Evolutionary conservation across 2,113 vertebrate genomes (phyloP).

Genomic region (Limnothrissa miodon): DNA sequence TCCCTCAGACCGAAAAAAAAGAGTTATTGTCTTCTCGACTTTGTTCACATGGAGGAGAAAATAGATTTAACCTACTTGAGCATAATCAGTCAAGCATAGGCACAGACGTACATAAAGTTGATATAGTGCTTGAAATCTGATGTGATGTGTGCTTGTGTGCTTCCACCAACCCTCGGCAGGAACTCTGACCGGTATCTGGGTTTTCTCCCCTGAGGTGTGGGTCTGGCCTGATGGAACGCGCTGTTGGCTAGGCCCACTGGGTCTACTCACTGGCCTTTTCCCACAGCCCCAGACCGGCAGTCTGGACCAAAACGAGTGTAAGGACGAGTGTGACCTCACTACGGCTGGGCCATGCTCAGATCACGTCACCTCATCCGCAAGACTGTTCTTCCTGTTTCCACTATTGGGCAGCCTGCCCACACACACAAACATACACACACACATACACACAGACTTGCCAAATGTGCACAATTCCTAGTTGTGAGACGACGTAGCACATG

Average conservation of each 20-base stretch:
- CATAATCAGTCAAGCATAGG: background rate
- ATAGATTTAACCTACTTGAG: background rate
- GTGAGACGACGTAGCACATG: slow-evolving; percentile 39
- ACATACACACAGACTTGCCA: background rate
- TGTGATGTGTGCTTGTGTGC: slow-evolving; percentile 28
- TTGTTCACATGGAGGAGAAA: slow-evolving; percentile 6
- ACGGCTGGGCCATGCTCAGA: slow-evolving; percentile 23
- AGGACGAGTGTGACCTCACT: slow-evolving; percentile 41
- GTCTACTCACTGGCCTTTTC: slow-evolving; percentile 65
- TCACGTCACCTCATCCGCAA: background rate
- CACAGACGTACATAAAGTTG: background rate
- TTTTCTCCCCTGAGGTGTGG: slow-evolving; percentile 52
- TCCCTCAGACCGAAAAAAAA: background rate
- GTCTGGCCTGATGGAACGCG: slow-evolving; percentile 33
- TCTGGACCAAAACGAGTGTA: background rate
- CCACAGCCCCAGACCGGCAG: slow-evolving; percentile 56
- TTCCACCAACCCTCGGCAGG: slow-evolving; percentile 45
- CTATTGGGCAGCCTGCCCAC: slow-evolving; percentile 16
- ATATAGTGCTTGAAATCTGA: background rate
- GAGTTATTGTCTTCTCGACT: background rate
- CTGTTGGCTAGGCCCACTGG: slow-evolving; percentile 62
- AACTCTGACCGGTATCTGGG: slow-evolving; percentile 45
- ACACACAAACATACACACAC: background rate
- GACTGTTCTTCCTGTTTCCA: background rate
- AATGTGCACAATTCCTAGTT: background rate